Conservation (phyloP, 2,113 vertebrate species). For the Chitala chitala region DNA sequence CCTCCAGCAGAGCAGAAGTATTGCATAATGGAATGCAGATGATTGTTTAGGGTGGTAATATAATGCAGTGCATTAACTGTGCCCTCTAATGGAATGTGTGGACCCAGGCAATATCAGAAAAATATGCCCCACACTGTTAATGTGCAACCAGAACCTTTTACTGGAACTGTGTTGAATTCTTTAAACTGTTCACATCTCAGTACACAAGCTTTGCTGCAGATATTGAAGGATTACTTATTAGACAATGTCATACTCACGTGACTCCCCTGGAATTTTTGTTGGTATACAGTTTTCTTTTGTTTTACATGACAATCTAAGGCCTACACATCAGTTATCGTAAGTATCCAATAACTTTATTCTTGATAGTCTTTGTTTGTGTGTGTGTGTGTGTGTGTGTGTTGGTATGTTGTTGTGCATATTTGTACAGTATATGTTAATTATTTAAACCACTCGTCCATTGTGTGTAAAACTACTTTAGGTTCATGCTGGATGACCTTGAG, state of each 20-base stretch:
- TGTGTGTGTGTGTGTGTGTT: too few species aligned
- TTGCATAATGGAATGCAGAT: not conserved
- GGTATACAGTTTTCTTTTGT: not conserved
- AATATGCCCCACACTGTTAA: not conserved
- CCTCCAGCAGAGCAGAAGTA: not conserved
- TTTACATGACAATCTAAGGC: too few species aligned
- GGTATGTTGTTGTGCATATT: too few species aligned
- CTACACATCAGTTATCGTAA: too few species aligned
- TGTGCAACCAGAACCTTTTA: not conserved
- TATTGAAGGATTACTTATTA: not conserved
- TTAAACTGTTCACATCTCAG: not conserved
- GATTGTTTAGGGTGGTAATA: slow-evolving; percentile 48
- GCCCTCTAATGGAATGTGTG: slow-evolving; percentile 29
- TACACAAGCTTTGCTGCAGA: not conserved
- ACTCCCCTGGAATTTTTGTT: too few species aligned
- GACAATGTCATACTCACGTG: not conserved
- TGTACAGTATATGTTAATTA: too few species aligned
- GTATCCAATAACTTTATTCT: too few species aligned
- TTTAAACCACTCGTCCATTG: too few species aligned
- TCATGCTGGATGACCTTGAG: too few species aligned
- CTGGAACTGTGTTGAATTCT: not conserved
- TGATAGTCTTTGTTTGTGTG: too few species aligned
- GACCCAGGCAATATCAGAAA: slow-evolving; percentile 37
- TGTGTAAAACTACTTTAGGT: too few species aligned
- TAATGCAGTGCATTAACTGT: slow-evolving; percentile 46